Evolutionary conservation across 2,888 invertebrate species (phyloP).

Genomic region (Alviniconcha strummeri): DNA sequence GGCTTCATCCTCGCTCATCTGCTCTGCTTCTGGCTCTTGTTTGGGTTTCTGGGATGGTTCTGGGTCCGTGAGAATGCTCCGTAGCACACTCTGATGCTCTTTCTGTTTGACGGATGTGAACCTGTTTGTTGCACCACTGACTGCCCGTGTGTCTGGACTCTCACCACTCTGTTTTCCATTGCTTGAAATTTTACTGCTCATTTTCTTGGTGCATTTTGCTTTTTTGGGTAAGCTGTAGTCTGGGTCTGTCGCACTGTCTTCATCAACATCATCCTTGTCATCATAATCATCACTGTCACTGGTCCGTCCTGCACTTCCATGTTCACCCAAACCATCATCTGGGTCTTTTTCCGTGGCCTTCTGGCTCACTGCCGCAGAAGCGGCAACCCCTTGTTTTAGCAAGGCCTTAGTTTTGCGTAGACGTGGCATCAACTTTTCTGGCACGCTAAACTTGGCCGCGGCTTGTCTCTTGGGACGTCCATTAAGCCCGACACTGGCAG

Average conservation of each 20-base stretch:
- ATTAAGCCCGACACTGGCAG: background rate
- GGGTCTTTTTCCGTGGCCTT: background rate
- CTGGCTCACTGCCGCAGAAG: background rate
- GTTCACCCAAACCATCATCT: background rate
- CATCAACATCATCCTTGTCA: background rate
- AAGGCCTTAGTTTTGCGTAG: conserved; percentile 14
- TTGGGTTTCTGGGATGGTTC: background rate
- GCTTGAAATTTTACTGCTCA: background rate
- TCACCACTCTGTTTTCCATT: background rate
- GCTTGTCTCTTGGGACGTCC: conserved; percentile 15
- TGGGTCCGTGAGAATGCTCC: background rate
- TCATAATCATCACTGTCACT: conserved; percentile 19
- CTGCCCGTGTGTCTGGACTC: background rate
- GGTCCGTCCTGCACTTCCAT: background rate
- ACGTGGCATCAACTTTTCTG: conserved; percentile 21
- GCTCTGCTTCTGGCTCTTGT: conserved; percentile 31
- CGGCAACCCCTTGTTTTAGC: background rate
- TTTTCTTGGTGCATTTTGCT: background rate
- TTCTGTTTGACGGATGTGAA: background rate
- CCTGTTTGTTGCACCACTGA: too few species aligned
- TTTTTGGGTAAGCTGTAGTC: background rate
- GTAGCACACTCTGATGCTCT: background rate
- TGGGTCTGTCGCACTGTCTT: conserved; percentile 3
- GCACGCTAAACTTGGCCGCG: conserved; percentile 20
- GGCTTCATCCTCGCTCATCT: conserved; percentile 31